A percentile compares a stretch with the other conserved stretches of the same genome.
These are phyloP conservation scores for Mola mola DNA, from an alignment of 2,113 vertebrate species.

Conservation along the genomic window DNA sequence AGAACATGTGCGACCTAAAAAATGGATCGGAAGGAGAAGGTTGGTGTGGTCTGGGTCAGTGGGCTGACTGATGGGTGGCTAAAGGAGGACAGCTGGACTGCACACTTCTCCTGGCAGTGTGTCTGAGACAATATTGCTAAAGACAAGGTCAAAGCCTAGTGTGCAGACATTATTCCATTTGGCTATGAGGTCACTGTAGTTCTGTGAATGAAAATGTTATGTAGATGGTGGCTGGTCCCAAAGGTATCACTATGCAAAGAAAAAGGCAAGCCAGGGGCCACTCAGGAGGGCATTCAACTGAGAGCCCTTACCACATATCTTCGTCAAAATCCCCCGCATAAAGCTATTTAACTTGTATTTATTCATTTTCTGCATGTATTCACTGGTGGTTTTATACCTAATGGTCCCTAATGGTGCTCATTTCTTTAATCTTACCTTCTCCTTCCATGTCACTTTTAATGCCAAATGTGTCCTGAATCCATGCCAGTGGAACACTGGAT, in stretches of 20 bases:
- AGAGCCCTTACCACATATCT: constrained; percentile 36
- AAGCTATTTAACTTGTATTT: constrained; percentile 10
- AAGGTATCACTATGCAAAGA: constrained; percentile 36
- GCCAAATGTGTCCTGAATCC: constrained; percentile 37
- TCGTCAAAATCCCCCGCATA: constrained; percentile 14
- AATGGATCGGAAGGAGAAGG: constrained; percentile 22
- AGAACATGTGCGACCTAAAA: constrained; percentile 55
- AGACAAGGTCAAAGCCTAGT: constrained; percentile 68
- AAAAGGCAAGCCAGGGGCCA: constrained; percentile 15
- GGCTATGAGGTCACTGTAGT: constrained; percentile 46
- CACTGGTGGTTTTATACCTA: constrained; percentile 32
- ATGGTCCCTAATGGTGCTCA: constrained; percentile 9
- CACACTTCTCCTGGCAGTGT: constrained; percentile 56
- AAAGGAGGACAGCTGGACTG: constrained; percentile 52
- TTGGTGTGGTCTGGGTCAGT: constrained; percentile 18
- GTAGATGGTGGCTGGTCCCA: constrained; percentile 56
- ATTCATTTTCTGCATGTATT: constrained; percentile 27
- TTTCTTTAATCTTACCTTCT: constrained; percentile 13
- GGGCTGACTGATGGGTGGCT: constrained; percentile 32
- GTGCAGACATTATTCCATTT: constrained; percentile 58
- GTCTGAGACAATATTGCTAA: constrained; percentile 49
- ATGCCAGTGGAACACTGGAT: constrained; percentile 64
- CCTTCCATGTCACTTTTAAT: constrained; percentile 45
- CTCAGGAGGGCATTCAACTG: constrained; percentile 32
- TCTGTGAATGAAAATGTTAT: constrained; percentile 74